Percentiles rank a stretch among this genome's conserved stretches.
phyloP scores from a whole-genome alignment of 2,113 vertebrate species.

The Rana temporaria region DNA sequence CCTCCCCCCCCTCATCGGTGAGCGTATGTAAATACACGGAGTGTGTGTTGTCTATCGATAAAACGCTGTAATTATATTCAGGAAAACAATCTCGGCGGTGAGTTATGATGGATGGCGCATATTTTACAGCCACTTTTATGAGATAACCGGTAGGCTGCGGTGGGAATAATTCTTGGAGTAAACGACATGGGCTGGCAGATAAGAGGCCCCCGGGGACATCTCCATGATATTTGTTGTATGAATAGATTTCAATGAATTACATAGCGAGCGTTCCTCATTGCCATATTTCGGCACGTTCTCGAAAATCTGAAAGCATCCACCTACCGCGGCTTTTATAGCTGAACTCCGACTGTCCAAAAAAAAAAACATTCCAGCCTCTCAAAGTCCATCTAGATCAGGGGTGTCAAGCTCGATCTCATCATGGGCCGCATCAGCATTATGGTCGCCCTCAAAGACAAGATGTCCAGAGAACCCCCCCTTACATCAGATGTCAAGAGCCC shows the following conservation, averaged over 20 bases:
- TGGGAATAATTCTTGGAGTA: background rate
- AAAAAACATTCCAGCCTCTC: too few relatives aligned
- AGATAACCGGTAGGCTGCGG: background rate
- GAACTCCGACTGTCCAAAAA: too few relatives aligned
- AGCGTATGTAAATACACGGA: background rate
- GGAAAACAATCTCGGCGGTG: background rate
- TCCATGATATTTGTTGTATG: background rate
- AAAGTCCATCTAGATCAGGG: too few relatives aligned
- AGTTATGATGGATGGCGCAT: conserved; percentile 6
- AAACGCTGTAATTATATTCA: conserved; percentile 18
- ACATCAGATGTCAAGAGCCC: too few relatives aligned
- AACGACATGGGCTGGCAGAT: conserved; percentile 21
- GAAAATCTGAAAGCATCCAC: too few relatives aligned
- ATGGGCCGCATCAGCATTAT: too few relatives aligned
- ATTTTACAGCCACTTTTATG: background rate
- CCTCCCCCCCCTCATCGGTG: background rate
- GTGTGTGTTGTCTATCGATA: conserved; percentile 9
- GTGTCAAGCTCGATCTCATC: too few relatives aligned
- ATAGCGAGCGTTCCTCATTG: background rate
- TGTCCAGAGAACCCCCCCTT: too few relatives aligned
- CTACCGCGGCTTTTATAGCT: too few relatives aligned
- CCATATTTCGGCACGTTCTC: background rate
- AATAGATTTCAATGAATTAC: conserved; percentile 12
- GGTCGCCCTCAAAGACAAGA: too few relatives aligned
- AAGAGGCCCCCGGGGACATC: background rate